phyloP scores from a whole-genome alignment of 2,797 vertebrate genomes.

The Ciconia nigra region DNA sequence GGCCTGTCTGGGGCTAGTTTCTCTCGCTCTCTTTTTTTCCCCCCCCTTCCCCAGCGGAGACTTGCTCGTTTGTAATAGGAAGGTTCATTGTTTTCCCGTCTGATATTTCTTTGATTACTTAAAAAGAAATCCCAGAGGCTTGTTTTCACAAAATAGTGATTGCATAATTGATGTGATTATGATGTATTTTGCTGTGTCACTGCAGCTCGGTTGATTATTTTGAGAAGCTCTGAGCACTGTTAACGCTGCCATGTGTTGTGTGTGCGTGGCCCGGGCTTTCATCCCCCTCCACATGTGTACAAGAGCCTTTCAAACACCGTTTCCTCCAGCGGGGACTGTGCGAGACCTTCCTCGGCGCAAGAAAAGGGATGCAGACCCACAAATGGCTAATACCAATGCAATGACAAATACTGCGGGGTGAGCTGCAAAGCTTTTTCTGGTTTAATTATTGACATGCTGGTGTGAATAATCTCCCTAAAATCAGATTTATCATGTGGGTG shows the following conservation, averaged over 20 bases:
- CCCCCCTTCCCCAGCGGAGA: not conserved
- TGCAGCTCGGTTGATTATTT: conserved; percentile 33
- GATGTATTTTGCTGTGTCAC: conserved; percentile 55
- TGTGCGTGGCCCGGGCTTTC: not conserved
- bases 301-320: not conserved
- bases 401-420: fast-evolving
- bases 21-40: not conserved
- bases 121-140: conserved; percentile 61
- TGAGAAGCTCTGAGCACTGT: conserved; percentile 28
- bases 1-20: not conserved
- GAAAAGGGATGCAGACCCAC: not conserved
- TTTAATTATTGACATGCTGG: not conserved
- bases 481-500: not conserved
- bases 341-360: fast-evolving
- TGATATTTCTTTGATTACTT: conserved; percentile 60
- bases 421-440: not conserved
- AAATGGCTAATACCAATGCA: not conserved
- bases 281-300: not conserved
- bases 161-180: conserved; percentile 54
- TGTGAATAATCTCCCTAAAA: not conserved
- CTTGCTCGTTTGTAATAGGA: not conserved
- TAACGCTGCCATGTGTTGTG: conserved; percentile 12
- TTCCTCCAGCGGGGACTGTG: not conserved
- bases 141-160: conserved; percentile 61
- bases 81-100: conserved; percentile 33